Percentiles rank a stretch among this genome's conserved stretches.
Conservation (phyloP, 1,140 invertebrate species). For the Nilaparvata lugens region DNA sequence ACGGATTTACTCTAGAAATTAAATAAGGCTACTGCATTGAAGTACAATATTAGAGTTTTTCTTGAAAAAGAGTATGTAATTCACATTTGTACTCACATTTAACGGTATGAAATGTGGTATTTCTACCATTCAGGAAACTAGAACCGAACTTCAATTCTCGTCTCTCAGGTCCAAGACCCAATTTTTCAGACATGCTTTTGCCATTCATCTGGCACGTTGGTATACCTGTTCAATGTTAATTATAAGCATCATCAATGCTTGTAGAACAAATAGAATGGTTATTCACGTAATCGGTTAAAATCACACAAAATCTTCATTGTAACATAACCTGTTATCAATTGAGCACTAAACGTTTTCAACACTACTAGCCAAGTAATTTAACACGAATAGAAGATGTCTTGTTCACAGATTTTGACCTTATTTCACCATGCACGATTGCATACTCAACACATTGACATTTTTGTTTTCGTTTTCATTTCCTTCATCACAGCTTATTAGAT, state of each 20-base stretch:
- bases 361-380: no score
- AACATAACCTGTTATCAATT: no score
- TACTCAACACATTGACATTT: not conserved
- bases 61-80: not conserved
- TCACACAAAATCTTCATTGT: no score
- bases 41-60: no score
- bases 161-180: slow-evolving; percentile 63
- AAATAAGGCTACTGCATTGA: no score
- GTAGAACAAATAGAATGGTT: not conserved
- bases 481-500: not conserved
- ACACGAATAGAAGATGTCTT: not conserved
- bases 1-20: no score
- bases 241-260: not conserved
- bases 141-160: slow-evolving; percentile 73
- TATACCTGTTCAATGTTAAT: slow-evolving; percentile 13
- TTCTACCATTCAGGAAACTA: slow-evolving; percentile 63
- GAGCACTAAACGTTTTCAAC: no score
- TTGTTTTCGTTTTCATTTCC: slow-evolving; percentile 3
- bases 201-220: slow-evolving; percentile 18
- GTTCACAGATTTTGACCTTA: slow-evolving; percentile 1
- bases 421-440: not conserved
- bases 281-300: no score
- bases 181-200: slow-evolving; percentile 54
- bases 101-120: slow-evolving; percentile 70
- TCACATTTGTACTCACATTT: slow-evolving; percentile 59